Evolutionary conservation across 2,797 vertebrate species (phyloP), one percentile per base, ranked within the genome.

Genomic region (Salarias fasciatus): DNA sequence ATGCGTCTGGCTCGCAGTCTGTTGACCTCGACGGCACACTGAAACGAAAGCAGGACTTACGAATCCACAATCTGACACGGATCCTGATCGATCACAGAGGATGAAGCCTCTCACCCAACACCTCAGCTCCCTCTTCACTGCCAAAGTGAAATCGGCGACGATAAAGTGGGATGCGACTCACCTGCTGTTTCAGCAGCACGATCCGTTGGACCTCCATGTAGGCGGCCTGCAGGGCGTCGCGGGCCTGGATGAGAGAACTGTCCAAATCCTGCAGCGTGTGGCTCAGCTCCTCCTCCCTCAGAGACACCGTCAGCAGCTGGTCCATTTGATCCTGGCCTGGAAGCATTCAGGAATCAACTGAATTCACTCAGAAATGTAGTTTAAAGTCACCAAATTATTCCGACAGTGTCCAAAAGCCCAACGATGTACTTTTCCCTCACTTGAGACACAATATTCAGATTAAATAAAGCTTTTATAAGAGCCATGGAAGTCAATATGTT

Each of bases 11-110:
- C 88, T 87, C 97, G 94, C 83, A 99, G 86, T 2, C 90, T 79
- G 76, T 93, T 93, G 92, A 98, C 94, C 84, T 99, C 95, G 66
- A 91, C 46, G 9, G 92, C 92, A 50, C 94, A 93, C 97, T 98
- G 78, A 66, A 75, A 77, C 2, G 63, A 3, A 10, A 57, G 1
- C 61, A n/a, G 5, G 28, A 45, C 18, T 24, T 24, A 2, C 24
- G 18, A 24, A 24, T 24, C 18, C 24, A 24, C 18, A 24, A 24
- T 18, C 18, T 24, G 18, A 24, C 18, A 24, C n/a, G n/a, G n/a
- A n/a, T n/a, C n/a, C 31, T 31, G 30, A 31, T 31, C 8, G 30
- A 30, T n/a, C n/a, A n/a, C n/a, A n/a, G 6, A 35, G 33, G 4
- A 35, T 1, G 35, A 35, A 35, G 33, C 9, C 2, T 35, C 2